Percentiles rank a stretch among this genome's conserved stretches.
Conservation (phyloP, 2,113 vertebrate genomes). For the Microcebus lehilahytsara region DNA sequence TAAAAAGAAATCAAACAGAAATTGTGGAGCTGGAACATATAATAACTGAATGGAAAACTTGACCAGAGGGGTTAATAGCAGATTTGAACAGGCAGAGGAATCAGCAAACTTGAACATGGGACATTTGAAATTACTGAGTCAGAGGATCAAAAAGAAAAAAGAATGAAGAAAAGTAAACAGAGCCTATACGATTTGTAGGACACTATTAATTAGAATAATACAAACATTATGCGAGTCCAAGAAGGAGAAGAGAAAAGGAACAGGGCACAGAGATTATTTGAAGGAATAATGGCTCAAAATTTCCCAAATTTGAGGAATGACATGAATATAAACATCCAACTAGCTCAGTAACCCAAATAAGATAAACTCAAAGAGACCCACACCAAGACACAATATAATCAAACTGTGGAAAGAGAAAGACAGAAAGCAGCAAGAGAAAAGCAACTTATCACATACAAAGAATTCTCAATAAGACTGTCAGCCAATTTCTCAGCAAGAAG, state of each 20-base stretch:
- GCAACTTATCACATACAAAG: background rate
- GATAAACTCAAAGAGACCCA: background rate
- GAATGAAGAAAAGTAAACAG: background rate
- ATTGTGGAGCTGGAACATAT: background rate
- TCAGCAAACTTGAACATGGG: background rate
- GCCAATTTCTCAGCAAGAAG: background rate
- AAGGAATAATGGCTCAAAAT: background rate
- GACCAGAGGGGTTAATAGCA: background rate
- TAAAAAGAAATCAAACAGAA: background rate
- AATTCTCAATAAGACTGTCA: background rate
- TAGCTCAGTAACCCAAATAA: background rate
- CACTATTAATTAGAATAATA: background rate
- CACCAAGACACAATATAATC: background rate
- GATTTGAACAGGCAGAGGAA: background rate
- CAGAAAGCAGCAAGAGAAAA: background rate
- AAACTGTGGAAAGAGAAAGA: background rate
- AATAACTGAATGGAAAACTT: background rate
- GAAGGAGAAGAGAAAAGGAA: background rate
- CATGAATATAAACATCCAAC: background rate
- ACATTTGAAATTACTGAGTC: background rate
- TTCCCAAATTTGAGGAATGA: background rate
- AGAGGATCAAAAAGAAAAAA: background rate
- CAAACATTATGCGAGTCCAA: background rate
- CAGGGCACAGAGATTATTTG: background rate
- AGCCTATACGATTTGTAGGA: background rate